Evolutionary conservation across 2,797 vertebrate genomes (phyloP).

Genomic region (Semotilus atromaculatus): DNA sequence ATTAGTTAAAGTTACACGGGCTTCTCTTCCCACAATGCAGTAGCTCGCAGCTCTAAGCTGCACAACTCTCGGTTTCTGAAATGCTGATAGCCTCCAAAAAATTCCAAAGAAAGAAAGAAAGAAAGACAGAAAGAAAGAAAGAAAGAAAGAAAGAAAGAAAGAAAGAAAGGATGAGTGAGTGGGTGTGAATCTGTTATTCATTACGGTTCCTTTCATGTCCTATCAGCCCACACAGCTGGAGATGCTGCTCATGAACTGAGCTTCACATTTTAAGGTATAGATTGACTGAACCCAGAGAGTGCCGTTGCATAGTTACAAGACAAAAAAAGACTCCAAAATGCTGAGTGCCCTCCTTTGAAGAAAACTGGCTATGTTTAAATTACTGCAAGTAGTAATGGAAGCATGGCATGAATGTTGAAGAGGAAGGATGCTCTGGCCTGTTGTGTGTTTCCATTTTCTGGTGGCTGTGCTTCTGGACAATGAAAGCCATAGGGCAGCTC

Average conservation of each 20-base stretch:
- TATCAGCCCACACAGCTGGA: conserved; percentile 59
- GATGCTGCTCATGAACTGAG: conserved; percentile 53
- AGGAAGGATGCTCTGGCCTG: neutral
- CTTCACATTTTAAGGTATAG: conserved; percentile 50
- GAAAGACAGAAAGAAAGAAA: too few species aligned
- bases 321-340: conserved; percentile 8
- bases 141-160: neutral
- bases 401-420: neutral
- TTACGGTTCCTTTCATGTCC: conserved; percentile 60
- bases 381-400: conserved; percentile 10
- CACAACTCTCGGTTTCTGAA: conserved; percentile 6
- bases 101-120: conserved; percentile 8
- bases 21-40: conserved; percentile 4
- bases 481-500: neutral
- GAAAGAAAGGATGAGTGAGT: conserved; percentile 36
- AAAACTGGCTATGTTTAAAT: conserved; percentile 33
- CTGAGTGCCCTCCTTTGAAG: neutral
- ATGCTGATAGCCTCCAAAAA: conserved; percentile 24
- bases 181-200: conserved; percentile 65
- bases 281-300: conserved; percentile 37
- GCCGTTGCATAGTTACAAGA: conserved; percentile 56
- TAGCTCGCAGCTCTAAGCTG: neutral
- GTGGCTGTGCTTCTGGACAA: neutral
- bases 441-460: neutral
- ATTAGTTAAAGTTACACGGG: conserved; percentile 19